A percentile compares a stretch with the other conserved stretches of the same genome.
phyloP scores from a whole-genome alignment of 2,797 vertebrate genomes.

The Rhinella marina region DNA sequence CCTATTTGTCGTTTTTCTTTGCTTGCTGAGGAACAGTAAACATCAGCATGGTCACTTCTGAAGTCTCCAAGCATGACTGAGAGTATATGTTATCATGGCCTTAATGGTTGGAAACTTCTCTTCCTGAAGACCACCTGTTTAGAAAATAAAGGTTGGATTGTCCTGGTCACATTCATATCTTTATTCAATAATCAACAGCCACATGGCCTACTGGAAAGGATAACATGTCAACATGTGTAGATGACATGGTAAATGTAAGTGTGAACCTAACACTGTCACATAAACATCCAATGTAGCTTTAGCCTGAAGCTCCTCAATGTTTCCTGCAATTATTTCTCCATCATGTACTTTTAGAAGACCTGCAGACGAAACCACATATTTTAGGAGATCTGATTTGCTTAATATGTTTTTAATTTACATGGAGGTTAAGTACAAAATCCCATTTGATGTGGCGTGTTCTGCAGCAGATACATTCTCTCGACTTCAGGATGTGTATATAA shows the following conservation, averaged over 20 bases:
- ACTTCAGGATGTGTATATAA: constrained; percentile 51
- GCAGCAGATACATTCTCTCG: constrained; percentile 26
- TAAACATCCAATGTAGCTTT: neutral
- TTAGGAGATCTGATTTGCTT: neutral
- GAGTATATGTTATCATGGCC: neutral
- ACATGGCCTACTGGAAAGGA: neutral
- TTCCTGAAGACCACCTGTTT: neutral
- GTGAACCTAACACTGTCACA: neutral
- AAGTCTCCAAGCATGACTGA: too few species aligned
- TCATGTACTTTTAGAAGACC: neutral
- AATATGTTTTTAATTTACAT: constrained; percentile 53
- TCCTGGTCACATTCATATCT: neutral
- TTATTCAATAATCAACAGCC: neutral
- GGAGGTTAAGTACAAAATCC: constrained; percentile 50
- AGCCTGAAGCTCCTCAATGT: neutral
- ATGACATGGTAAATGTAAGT: neutral
- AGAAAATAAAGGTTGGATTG: neutral
- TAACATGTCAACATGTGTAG: neutral
- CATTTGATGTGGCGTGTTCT: constrained; percentile 38
- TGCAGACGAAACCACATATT: constrained; percentile 19
- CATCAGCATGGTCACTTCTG: too few species aligned
- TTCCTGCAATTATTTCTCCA: neutral
- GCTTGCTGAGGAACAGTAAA: too few species aligned
- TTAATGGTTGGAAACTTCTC: neutral
- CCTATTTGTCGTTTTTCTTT: too few species aligned